Percentiles rank a stretch among this genome's conserved stretches.
phyloP scores from a whole-genome alignment of 2,888 invertebrate genomes.

The Ormyrus pomaceus region DNA sequence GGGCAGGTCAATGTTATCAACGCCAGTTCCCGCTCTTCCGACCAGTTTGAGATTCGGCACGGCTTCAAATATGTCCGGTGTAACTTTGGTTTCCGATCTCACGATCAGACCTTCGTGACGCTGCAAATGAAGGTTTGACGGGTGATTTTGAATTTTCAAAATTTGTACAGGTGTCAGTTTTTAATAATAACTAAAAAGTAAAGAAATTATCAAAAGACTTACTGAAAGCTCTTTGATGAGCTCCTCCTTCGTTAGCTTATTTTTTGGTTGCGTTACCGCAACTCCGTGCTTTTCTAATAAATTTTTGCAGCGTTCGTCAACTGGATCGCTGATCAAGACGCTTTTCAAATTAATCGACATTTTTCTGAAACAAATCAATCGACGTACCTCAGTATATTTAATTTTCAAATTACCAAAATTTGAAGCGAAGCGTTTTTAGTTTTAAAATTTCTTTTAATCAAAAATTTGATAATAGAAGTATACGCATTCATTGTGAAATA shows the following conservation, averaged over 20 bases:
- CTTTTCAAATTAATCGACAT: conserved; percentile 78
- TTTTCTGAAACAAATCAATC: conserved; percentile 56
- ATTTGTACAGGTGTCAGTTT: not conserved
- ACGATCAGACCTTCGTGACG: conserved; percentile 94
- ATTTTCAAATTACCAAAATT: too few species aligned
- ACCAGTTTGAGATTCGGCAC: conserved; percentile 89
- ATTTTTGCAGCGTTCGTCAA: conserved; percentile 90
- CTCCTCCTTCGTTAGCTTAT: conserved; percentile 87
- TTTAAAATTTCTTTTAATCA: not conserved
- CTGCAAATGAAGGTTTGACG: conserved; percentile 77
- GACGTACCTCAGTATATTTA: too few species aligned
- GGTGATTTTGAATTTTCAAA: not conserved
- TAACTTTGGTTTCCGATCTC: conserved; percentile 96
- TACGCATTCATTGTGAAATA: too few species aligned
- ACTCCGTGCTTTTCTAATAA: conserved; percentile 87
- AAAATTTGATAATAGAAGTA: not conserved
- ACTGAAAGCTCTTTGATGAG: conserved; percentile 90
- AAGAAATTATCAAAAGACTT: conserved; percentile 62
- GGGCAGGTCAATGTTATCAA: conserved; percentile 96
- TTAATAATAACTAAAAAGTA: not conserved
- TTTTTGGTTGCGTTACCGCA: conserved; percentile 84
- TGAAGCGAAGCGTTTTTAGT: not conserved
- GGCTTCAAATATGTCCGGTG: conserved; percentile 88
- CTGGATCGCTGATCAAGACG: conserved; percentile 95
- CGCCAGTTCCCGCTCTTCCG: conserved; percentile 98